Base-by-base conservation (phyloP, 2,888 invertebrate species). In the Drosophila multiciliata region DNA sequence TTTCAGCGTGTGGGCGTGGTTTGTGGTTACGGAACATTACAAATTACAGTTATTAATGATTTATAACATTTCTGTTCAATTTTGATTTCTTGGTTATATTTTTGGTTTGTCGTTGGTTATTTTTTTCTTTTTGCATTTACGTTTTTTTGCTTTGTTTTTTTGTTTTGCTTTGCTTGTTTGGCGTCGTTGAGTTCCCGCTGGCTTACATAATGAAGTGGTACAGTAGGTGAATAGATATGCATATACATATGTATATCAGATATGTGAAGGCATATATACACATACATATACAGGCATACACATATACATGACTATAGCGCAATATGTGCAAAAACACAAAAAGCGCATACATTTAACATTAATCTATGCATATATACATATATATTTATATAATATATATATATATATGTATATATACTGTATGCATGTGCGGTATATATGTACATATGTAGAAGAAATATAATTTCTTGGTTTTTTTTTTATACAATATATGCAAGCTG, bases 191-290 rank as follows among this genome's bases (percentile, higher is more conserved):
- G 63, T 66, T 73, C 65, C 74, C 83, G 77, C 83, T 82, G 83
- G 83, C 88, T 85, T 85, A 89, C 85, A 85, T 85, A 85, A 85
- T 83, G 88, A 78, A 68, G 87, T 87, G 82, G 84, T 85, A 85
- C 88, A 89, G 84, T 89, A 87, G 84, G 84, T 89, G 84, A 79
- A 84, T 84, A 82, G 85, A 87, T 79, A 82, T 76, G 75, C 83
- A 86, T 88, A 81, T 38, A 55, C 36, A 55, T 81, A 83, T 69
- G 68, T 78, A 78, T 67, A 76, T 72, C 64, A 60, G 78, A 74
- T 83, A 72, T 78, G 63, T 65, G 69, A 79, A 82, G 82, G 70
- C 75, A 80, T 76, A 73, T 62, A 53, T 11, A 50, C 17, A 26
- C 59, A 49, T 60, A 73, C 64, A 42, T 67, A 66, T 55, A 66